These are phyloP conservation scores for Anagrus nilaparvatae DNA, from an alignment of 1,140 invertebrate genomes.

Conservation along the genomic window DNA sequence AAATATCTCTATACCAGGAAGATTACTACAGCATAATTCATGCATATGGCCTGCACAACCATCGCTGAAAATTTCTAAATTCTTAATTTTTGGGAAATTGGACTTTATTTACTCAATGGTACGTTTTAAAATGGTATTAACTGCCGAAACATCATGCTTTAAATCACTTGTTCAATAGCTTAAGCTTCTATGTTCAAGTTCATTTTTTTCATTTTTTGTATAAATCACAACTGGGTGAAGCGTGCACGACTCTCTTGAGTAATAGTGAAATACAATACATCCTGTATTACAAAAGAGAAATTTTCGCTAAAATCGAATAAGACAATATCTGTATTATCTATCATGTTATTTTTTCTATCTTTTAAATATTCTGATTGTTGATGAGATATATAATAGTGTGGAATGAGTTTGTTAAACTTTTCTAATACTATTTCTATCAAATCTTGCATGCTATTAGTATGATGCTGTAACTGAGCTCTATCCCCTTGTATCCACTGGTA, in stretches of 20 bases:
- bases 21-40: too few relatives aligned
- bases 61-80: conserved; percentile 29
- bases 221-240: conserved; percentile 21
- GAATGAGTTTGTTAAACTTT: conserved; percentile 12
- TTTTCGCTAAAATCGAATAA: conserved; percentile 27
- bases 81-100: conserved; percentile 17
- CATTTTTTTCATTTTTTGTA: conserved; percentile 15
- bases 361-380: conserved; percentile 17
- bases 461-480: conserved; percentile 12
- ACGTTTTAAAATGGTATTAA: conserved; percentile 18
- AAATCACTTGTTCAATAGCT: conserved; percentile 19
- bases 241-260: conserved; percentile 22
- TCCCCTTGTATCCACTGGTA: conserved; percentile 15
- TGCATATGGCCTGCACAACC: conserved; percentile 21
- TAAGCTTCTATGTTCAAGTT: conserved; percentile 11
- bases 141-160: conserved; percentile 18
- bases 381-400: too few relatives aligned
- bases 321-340: conserved; percentile 12
- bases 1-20: too few relatives aligned
- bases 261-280: conserved; percentile 25
- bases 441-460: conserved; percentile 13
- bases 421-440: conserved; percentile 15
- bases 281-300: conserved; percentile 25
- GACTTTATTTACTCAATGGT: conserved; percentile 16
- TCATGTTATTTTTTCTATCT: conserved; percentile 14